Base-by-base conservation (phyloP, 1,140 invertebrate genomes). In the Aphelinus atriplicis region DNA sequence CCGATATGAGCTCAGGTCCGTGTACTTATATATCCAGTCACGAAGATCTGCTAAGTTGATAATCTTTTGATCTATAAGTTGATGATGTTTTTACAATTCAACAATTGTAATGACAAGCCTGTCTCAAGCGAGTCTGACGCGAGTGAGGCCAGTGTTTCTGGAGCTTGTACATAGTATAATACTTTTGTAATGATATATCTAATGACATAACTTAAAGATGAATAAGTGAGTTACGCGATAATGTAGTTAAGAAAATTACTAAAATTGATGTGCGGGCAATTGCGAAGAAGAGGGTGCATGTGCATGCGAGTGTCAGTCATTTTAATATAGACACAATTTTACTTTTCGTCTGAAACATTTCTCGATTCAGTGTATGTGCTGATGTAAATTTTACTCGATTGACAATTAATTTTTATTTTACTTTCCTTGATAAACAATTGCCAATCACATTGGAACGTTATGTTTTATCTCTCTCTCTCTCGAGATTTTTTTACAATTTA, bases 151-250 rank as follows among this genome's bases (percentile, higher is more conserved):
- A 77, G 71, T 81, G 71, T 80, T 78, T 77, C 77, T 79, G 76
- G 77, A 77, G 64, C 76, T 79, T 83, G 81, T 82, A 83, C 61
- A 83, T 82, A 82, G 80, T 72, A 79, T 26, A 26, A 82, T 79
- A 79, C 72, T 83, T 83, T 83, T 82, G 80, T 82, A 82, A 82
- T 68, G 70, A 79, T 79, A 26, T 26, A 79, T 79, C 74, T 82
- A 79, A 78, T 80, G 62, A 75, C 76, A 76, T 78, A 77, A 75
- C 57, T 77, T 71, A 60, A 26, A 71, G 76, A 64, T 73, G 64
- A 75, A 71, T 60, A 72, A 72, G 48, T 61, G 61, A 65, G 55
- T 69, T 74, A 62, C 53, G 60, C 58, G 73, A 62, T 55, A 50
- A 55, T 69, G 46, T 66, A 61, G 73, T 48, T 48, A 58, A 57